Base-by-base conservation (phyloP, 2,797 vertebrate species). In the Xenopus petersii region DNA sequence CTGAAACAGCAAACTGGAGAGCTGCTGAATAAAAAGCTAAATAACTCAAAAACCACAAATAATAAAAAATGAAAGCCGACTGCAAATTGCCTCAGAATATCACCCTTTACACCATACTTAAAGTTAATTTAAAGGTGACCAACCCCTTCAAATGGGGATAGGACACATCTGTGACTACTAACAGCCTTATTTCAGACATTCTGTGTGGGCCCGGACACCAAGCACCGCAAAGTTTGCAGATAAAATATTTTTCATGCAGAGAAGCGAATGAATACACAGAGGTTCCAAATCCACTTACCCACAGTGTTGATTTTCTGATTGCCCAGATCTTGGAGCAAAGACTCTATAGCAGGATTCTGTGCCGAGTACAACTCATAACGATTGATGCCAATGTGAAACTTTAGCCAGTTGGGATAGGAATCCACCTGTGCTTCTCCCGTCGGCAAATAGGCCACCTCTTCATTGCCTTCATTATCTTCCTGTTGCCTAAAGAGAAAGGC, bases 371-470 rank as follows among this genome's bases (percentile, higher is more conserved):
- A 82, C 87, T 99, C 98, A 0, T 97, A 94, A 26, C 97, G 94
- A 86, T 98, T 99, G 86, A 99, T 98, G 83, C 96, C 95, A 70
- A 98, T 94, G 90, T 99, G 98, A 88, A 99, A 99, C 81, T 95
- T 95, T 77, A 99, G 94, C 98, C 98, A 99, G 91, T 98, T 98
- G 79, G 97, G 97, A 80, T 98, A 98, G 73, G 94, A 91, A 65
- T 98, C 95, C 10, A 91, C 83, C 0, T 93, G 89, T 7, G 92
- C 89, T 83, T 94, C 95, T 54, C 95, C 94, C 0, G 95, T 94
- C 26, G 95, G 94, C 47, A 91, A 84, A 80, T 93, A 94, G 71
- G 93, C 94, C 15, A 93, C 94, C 10, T 88, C 75, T 60, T 82
- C 84, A 0, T 90, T 92, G 64, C 92, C 92, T 86, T 96, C 93